Evolutionary conservation across 37 sponge, comb jelly and placozoan species (phyloP).

Genomic region (Theonella swinhoei): DNA sequence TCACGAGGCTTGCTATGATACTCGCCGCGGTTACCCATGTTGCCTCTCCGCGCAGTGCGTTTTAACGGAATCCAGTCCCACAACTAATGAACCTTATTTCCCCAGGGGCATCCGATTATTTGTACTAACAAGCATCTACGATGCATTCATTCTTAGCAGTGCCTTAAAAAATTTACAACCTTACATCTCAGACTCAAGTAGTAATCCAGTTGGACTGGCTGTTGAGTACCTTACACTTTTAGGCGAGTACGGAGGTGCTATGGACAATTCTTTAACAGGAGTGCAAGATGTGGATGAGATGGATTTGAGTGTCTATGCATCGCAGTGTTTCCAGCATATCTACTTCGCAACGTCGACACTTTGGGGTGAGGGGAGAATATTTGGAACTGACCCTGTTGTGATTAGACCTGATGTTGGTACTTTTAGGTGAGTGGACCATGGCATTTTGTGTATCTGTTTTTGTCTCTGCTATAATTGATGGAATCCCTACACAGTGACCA

Average conservation of each 20-base stretch:
- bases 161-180: conserved; percentile 6
- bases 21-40: conserved; percentile 26
- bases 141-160: conserved; percentile 29
- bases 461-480: no score
- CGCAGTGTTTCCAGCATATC: conserved; percentile 62
- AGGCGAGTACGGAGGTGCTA: conserved; percentile 69
- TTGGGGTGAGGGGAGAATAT: conserved; percentile 29
- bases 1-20: background rate
- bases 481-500: no score
- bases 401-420: background rate
- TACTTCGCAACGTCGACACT: conserved; percentile 61
- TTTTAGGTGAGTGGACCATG: background rate
- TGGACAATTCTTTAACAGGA: conserved; percentile 49
- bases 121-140: conserved; percentile 37
- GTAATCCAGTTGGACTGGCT: background rate
- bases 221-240: conserved; percentile 3
- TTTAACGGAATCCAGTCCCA: conserved; percentile 4
- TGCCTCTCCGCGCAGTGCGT: conserved; percentile 43
- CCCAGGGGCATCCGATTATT: conserved; percentile 14
- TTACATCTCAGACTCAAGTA: background rate
- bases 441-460: no score
- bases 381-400: background rate
- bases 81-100: background rate
- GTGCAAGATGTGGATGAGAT: background rate
- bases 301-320: background rate